Percentiles rank a stretch among this genome's conserved stretches.
These are phyloP conservation scores for Poecilia gillii DNA, from an alignment of 2,797 vertebrate species.

Conservation along the genomic window DNA sequence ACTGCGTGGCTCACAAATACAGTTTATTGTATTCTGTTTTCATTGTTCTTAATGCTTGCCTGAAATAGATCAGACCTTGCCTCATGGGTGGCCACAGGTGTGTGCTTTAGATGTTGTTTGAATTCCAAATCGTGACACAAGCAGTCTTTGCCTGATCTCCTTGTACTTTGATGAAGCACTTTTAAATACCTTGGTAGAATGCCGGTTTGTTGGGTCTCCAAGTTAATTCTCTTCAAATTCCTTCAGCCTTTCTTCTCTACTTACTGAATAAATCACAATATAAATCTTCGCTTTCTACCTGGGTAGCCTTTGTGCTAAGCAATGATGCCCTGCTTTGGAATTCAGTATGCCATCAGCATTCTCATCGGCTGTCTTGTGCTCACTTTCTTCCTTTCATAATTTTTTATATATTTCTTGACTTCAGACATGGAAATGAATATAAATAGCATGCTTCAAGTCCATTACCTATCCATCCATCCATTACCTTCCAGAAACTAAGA, in stretches of 20 bases:
- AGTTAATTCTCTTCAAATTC: neutral
- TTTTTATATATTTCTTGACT: neutral
- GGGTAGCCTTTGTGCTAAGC: neutral
- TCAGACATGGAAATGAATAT: neutral
- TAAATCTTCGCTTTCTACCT: neutral
- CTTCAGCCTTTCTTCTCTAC: neutral
- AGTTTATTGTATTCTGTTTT: neutral
- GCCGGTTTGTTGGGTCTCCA: neutral
- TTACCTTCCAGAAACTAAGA: neutral
- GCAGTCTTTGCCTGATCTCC: neutral
- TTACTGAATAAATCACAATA: neutral
- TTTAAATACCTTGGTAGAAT: neutral
- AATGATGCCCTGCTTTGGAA: neutral
- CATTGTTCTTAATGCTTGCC: neutral
- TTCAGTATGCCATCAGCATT: neutral
- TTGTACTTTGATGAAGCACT: neutral
- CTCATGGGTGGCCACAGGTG: neutral
- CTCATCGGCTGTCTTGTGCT: neutral
- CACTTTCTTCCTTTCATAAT: neutral
- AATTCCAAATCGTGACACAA: neutral
- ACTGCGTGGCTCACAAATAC: neutral
- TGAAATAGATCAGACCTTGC: neutral
- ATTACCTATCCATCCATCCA: neutral
- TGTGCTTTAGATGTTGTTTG: neutral
- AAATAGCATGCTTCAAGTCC: neutral